Evolutionary conservation across 2,888 invertebrate species (phyloP).

Genomic region (Lasioglossum oenotherae): DNA sequence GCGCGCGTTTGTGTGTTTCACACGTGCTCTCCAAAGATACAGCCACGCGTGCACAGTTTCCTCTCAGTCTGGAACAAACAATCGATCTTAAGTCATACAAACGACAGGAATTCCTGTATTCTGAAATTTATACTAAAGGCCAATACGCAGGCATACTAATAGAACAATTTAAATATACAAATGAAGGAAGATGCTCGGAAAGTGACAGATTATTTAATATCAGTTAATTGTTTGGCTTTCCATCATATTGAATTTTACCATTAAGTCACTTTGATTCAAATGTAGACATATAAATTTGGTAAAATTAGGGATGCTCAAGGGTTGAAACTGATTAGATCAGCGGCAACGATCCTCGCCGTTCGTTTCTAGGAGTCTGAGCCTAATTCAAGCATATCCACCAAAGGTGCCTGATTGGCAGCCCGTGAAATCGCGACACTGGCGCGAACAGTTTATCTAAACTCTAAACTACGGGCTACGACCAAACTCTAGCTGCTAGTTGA

Average conservation of each 20-base stretch:
- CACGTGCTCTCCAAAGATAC: conserved; percentile 17
- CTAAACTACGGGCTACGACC: background rate
- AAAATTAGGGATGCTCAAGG: background rate
- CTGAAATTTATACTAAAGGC: background rate
- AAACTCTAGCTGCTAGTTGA: background rate
- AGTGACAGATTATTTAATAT: too few relatives aligned
- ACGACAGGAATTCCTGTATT: background rate
- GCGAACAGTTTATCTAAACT: background rate
- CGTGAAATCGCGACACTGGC: background rate
- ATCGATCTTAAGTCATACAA: background rate
- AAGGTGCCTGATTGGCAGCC: background rate
- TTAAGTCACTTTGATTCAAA: too few relatives aligned
- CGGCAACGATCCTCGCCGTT: background rate
- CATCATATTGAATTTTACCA: background rate
- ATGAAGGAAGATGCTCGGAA: too few relatives aligned
- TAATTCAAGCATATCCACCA: background rate
- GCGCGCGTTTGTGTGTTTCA: conserved; percentile 14
- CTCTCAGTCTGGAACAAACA: conserved; percentile 4
- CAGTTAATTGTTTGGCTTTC: too few relatives aligned
- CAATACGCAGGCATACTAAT: too few relatives aligned
- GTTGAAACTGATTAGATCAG: background rate
- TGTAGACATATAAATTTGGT: background rate
- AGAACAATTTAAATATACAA: too few relatives aligned
- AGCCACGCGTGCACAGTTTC: conserved; percentile 4
- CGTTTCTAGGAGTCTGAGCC: background rate